phyloP scores from a whole-genome alignment of 2,888 invertebrate species.

The Coenonympha arcania region DNA sequence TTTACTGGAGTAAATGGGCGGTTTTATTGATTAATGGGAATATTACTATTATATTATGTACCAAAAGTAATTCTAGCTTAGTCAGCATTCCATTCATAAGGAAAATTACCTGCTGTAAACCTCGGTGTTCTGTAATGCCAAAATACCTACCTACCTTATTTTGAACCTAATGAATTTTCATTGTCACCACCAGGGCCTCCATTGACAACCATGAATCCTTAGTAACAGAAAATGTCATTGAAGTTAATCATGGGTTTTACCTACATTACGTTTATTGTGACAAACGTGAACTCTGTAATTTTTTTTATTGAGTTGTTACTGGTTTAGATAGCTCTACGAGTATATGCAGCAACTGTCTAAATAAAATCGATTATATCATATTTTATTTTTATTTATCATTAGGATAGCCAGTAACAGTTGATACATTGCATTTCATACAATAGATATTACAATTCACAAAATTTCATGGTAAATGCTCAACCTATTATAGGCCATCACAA shows the following conservation, averaged over 20 bases:
- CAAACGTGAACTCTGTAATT: not conserved
- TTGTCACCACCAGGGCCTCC: slow-evolving; percentile 6
- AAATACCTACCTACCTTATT: not conserved
- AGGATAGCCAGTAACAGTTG: too few species aligned
- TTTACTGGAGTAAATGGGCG: not conserved
- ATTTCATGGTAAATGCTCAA: too few species aligned
- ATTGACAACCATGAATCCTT: slow-evolving; percentile 8
- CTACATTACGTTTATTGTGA: slow-evolving; percentile 4
- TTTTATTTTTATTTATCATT: too few species aligned
- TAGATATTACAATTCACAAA: too few species aligned
- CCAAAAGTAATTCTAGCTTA: not conserved
- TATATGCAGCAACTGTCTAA: too few species aligned
- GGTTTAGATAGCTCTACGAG: too few species aligned
- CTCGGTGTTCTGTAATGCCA: too few species aligned
- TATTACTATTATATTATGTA: not conserved
- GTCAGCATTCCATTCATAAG: too few species aligned
- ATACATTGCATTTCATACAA: too few species aligned
- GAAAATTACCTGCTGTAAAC: not conserved
- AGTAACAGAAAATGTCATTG: not conserved
- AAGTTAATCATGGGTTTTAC: slow-evolving; percentile 9
- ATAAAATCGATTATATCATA: too few species aligned
- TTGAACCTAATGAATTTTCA: slow-evolving; percentile 6
- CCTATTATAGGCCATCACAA: too few species aligned
- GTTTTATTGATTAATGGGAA: not conserved
- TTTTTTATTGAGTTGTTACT: not conserved